Conservation (phyloP, 2,797 vertebrate genomes). For the Pygocentrus nattereri region DNA sequence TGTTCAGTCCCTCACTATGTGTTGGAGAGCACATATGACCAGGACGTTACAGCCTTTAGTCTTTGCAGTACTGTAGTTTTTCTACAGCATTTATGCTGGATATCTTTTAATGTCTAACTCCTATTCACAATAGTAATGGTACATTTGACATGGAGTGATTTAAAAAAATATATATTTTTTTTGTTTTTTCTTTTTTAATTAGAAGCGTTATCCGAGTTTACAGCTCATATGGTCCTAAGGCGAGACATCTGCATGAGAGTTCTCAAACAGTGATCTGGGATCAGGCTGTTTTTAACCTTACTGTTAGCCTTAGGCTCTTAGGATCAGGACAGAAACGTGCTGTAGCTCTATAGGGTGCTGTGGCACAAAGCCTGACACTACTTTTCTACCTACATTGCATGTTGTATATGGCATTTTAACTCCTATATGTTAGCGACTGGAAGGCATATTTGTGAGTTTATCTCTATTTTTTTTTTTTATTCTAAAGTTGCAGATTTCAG, state of each 20-base stretch:
- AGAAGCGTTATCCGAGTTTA: not conserved
- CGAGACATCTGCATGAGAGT: not conserved
- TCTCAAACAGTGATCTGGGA: not conserved
- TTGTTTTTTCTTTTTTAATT: not conserved
- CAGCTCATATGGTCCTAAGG: constrained; percentile 16
- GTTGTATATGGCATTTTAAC: constrained; percentile 9
- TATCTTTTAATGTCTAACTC: not conserved
- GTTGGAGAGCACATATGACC: not conserved
- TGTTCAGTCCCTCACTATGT: not conserved
- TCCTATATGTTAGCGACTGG: constrained; percentile 31
- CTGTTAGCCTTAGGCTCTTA: not conserved
- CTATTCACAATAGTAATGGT: not conserved
- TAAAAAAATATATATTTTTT: not conserved
- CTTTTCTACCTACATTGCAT: constrained; percentile 17
- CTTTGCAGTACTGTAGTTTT: not conserved
- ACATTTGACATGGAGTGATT: constrained; percentile 7
- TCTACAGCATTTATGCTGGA: constrained; percentile 14
- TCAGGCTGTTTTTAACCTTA: not conserved
- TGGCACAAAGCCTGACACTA: constrained; percentile 23
- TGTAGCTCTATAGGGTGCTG: constrained; percentile 18
- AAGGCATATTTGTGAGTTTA: constrained; percentile 29
- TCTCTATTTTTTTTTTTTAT: constrained; percentile 36
- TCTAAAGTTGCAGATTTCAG: constrained; percentile 14
- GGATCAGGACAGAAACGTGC: constrained; percentile 22
- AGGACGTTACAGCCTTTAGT: not conserved